phyloP scores from a whole-genome alignment of 2,888 invertebrate genomes.

The Eupithecia centaureata region DNA sequence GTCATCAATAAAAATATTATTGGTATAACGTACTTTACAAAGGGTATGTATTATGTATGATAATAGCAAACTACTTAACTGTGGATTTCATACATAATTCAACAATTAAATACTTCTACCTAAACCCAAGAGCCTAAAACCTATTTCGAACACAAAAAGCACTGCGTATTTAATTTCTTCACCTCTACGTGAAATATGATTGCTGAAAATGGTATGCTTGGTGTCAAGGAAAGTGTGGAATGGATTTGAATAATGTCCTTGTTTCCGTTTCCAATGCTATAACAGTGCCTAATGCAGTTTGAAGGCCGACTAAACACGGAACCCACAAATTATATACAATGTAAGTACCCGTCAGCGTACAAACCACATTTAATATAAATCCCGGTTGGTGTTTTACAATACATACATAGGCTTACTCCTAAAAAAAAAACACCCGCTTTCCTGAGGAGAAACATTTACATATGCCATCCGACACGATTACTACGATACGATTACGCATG shows the following conservation, averaged over 20 bases:
- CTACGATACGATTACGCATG: too few species aligned
- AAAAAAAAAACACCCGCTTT: neutral
- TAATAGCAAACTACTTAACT: neutral
- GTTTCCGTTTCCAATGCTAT: constrained; percentile 9
- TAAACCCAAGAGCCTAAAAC: neutral
- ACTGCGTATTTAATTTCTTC: neutral
- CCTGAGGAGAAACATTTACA: neutral
- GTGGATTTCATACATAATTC: neutral
- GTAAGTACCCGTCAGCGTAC: neutral
- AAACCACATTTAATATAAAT: neutral
- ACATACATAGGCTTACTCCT: neutral
- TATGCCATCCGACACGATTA: neutral
- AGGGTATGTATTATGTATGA: too few species aligned
- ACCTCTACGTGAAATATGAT: neutral
- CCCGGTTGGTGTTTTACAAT: neutral
- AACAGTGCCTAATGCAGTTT: constrained; percentile 17
- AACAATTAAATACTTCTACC: neutral
- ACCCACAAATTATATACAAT: constrained; percentile 15
- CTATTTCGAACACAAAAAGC: neutral
- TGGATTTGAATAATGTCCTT: constrained; percentile 6
- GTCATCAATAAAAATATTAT: too few species aligned
- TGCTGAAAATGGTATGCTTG: neutral
- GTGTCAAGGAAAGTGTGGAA: constrained; percentile 1
- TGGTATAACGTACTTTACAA: too few species aligned
- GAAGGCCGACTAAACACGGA: constrained; percentile 25